These are phyloP conservation scores for Drosophila buzzatii DNA, from an alignment of 2,888 invertebrate species.

Conservation along the genomic window DNA sequence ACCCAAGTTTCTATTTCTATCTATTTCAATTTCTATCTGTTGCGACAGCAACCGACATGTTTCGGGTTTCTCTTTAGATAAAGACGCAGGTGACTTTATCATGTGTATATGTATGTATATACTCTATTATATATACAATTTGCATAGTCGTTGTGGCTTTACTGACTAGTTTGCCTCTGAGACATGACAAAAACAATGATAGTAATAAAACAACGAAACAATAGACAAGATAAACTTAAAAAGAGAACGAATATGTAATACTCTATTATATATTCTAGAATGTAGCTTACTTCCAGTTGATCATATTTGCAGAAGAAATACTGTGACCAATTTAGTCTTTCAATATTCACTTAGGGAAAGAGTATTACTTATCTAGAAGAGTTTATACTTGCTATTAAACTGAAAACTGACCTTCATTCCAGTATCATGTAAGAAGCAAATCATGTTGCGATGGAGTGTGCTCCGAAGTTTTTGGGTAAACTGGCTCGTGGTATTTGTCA, in stretches of 20 bases:
- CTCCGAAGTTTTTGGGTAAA: too few species aligned
- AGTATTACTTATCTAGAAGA: too few species aligned
- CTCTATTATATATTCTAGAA: background rate
- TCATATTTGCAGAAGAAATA: background rate
- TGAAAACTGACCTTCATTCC: too few species aligned
- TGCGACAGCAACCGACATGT: background rate
- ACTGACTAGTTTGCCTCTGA: constrained; percentile 19
- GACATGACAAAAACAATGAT: constrained; percentile 35
- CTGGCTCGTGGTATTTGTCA: too few species aligned
- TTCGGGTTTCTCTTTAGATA: constrained; percentile 16
- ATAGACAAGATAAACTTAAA: background rate
- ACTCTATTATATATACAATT: constrained; percentile 27
- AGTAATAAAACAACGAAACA: constrained; percentile 11
- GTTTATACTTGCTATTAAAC: too few species aligned
- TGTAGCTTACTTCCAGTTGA: background rate
- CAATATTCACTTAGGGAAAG: too few species aligned
- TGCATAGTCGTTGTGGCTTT: constrained; percentile 46
- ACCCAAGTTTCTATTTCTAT: constrained; percentile 8
- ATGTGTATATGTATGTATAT: background rate
- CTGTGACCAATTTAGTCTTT: background rate
- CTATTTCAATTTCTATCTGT: constrained; percentile 2
- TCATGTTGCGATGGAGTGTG: too few species aligned
- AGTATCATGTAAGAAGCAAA: too few species aligned
- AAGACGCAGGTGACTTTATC: constrained; percentile 23
- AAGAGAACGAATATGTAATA: background rate